Evolutionary conservation across 35 echinoderm and acorn worm species (phyloP).

Genomic region (Anneissia japonica): DNA sequence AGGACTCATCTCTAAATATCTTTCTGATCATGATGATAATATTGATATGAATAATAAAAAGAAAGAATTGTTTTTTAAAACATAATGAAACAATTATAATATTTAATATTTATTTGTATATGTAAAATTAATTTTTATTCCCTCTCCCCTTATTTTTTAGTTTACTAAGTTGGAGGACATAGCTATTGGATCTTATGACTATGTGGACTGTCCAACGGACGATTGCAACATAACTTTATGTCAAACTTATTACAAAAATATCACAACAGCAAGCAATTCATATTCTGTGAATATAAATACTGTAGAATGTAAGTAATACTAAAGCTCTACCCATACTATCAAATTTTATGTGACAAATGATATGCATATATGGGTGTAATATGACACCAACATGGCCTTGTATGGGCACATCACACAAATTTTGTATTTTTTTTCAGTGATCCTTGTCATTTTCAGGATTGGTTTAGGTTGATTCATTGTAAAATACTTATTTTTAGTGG

Average conservation of each 20-base stretch:
- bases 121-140: background rate
- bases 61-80: background rate
- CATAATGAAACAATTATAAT: background rate
- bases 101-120: background rate
- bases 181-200: slow-evolving; percentile 73
- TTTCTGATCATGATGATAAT: no score
- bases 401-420: slow-evolving; percentile 42
- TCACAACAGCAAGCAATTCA: background rate
- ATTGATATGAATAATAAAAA: no score
- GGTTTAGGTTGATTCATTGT: no score
- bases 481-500: no score
- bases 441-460: background rate
- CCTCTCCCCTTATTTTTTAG: slow-evolving; percentile 13
- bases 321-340: no score
- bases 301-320: background rate
- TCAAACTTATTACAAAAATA: background rate
- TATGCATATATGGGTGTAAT: no score
- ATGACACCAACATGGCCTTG: slow-evolving; percentile 25
- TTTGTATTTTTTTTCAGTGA: slow-evolving; percentile 15
- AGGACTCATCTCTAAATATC: no score
- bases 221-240: background rate
- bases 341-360: no score
- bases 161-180: slow-evolving; percentile 61
- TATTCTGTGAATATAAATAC: background rate
- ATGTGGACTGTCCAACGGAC: background rate